Conservation (phyloP, 2,888 invertebrate genomes). For the Actias luna region DNA sequence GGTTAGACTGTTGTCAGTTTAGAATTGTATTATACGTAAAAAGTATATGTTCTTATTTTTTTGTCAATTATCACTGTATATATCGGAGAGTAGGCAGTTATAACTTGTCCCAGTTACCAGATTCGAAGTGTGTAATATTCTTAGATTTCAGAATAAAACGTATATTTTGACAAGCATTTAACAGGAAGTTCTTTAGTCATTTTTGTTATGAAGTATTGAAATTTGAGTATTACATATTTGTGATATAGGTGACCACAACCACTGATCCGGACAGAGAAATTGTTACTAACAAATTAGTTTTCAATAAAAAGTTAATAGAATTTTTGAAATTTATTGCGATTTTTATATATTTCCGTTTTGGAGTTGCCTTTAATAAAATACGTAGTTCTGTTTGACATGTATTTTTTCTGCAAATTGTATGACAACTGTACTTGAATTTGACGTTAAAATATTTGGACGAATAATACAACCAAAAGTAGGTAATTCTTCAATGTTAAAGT, state of each 20-base stretch:
- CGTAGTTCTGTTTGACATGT: too few species aligned
- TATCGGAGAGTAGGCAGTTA: not conserved
- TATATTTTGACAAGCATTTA: not conserved
- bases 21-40: not conserved
- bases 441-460: too few species aligned
- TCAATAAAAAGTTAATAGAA: constrained; percentile 2
- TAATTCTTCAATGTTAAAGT: too few species aligned
- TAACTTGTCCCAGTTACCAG: not conserved
- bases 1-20: not conserved
- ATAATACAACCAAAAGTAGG: too few species aligned
- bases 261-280: not conserved
- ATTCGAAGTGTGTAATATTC: not conserved
- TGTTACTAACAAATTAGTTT: not conserved
- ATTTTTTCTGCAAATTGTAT: too few species aligned
- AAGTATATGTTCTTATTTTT: not conserved
- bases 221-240: not conserved
- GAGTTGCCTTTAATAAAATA: too few species aligned
- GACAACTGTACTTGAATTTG: too few species aligned
- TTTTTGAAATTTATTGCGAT: constrained; percentile 17
- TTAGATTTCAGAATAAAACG: not conserved
- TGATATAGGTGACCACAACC: not conserved
- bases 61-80: not conserved
- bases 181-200: not conserved
- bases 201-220: not conserved
- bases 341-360: not conserved